These are phyloP conservation scores for Oreortyx pictus DNA, from an alignment of 2,797 vertebrate genomes.

Conservation along the genomic window DNA sequence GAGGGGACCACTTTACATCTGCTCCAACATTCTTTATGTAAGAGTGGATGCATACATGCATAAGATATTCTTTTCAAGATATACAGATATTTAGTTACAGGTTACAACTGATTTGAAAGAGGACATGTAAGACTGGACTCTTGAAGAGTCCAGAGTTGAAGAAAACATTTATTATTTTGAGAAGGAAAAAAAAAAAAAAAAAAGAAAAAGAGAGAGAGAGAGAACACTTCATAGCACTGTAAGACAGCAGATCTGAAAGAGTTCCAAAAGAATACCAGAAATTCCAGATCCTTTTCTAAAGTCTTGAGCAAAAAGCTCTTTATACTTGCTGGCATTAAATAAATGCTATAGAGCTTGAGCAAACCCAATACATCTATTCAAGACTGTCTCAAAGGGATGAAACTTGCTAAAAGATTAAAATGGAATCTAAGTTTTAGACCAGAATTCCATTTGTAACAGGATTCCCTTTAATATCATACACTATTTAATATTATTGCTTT, in stretches of 20 bases:
- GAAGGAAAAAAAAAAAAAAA: background rate
- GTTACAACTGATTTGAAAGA: constrained; percentile 30
- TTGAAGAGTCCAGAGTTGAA: too few species aligned
- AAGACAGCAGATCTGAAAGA: constrained; percentile 42
- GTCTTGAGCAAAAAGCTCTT: constrained; percentile 45
- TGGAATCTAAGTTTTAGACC: constrained; percentile 76
- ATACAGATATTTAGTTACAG: constrained; percentile 45
- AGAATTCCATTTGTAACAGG: constrained; percentile 68
- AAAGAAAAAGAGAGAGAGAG: too few species aligned
- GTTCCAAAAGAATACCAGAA: constrained; percentile 56
- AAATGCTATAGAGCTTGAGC: constrained; percentile 53
- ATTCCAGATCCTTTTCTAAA: constrained; percentile 49
- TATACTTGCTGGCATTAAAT: constrained; percentile 62
- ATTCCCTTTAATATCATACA: constrained; percentile 69
- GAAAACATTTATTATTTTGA: background rate
- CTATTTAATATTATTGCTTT: constrained; percentile 76
- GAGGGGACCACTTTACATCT: background rate
- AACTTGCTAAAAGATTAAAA: constrained; percentile 73
- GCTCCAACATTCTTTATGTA: background rate
- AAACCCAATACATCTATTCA: constrained; percentile 71
- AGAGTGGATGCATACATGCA: background rate
- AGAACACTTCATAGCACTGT: background rate
- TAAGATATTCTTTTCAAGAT: background rate
- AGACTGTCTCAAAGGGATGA: constrained; percentile 54
- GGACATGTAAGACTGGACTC: constrained; percentile 12